Evolutionary conservation across 1,140 invertebrate species (phyloP).

Genomic region (Aphelinus certus): DNA sequence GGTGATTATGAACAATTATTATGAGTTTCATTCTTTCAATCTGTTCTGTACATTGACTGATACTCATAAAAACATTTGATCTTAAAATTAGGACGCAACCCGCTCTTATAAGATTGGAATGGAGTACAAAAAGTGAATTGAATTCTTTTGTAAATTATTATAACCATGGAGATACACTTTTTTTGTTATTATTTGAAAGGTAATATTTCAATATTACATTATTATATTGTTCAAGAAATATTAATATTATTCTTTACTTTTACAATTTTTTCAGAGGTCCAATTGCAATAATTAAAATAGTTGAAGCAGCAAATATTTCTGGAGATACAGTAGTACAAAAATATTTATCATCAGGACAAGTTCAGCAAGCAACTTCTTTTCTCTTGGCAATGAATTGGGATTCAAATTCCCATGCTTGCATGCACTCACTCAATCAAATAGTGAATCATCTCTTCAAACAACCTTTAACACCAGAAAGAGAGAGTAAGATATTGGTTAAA

Average conservation of each 20-base stretch:
- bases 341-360: conserved; percentile 73
- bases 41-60: too few species aligned
- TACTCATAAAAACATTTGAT: too few species aligned
- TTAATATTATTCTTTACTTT: conserved; percentile 7
- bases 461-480: conserved; percentile 72
- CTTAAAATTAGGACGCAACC: conserved; percentile 63
- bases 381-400: conserved; percentile 79
- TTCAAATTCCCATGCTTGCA: conserved; percentile 72
- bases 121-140: conserved; percentile 68
- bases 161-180: conserved; percentile 63
- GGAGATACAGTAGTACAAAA: conserved; percentile 72
- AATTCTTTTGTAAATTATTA: conserved; percentile 61
- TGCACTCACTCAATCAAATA: conserved; percentile 76
- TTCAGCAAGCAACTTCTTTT: conserved; percentile 76
- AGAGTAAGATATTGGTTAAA: conserved; percentile 59
- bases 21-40: conserved; percentile 17
- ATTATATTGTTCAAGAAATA: conserved; percentile 9
- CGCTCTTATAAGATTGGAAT: conserved; percentile 67
- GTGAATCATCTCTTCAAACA: conserved; percentile 76
- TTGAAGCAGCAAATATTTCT: conserved; percentile 63
- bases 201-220: conserved; percentile 44
- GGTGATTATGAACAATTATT: conserved; percentile 54
- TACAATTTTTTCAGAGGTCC: conserved; percentile 60
- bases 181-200: conserved; percentile 73
- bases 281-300: conserved; percentile 61